A percentile compares a stretch with the other conserved stretches of the same genome.
Conservation (phyloP, 2,888 invertebrate genomes). For the Petrophora chlorosata region DNA sequence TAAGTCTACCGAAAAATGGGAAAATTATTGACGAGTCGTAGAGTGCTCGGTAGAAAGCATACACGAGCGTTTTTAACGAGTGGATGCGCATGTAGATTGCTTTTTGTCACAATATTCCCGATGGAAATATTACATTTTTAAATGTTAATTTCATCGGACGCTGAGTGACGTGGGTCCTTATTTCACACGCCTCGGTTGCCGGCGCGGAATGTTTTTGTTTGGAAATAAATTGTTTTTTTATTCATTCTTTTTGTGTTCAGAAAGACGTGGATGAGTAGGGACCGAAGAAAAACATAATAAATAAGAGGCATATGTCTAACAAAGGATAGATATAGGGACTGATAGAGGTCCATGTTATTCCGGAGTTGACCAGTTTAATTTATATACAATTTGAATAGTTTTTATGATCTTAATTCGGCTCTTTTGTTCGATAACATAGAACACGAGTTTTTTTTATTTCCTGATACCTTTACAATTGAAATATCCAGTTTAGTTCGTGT, state of each 20-base stretch:
- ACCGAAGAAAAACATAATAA: not conserved
- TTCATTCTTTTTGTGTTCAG: not conserved
- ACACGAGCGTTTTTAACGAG: slow-evolving; percentile 46
- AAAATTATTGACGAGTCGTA: slow-evolving; percentile 33
- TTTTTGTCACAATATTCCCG: slow-evolving; percentile 39
- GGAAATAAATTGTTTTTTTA: not conserved
- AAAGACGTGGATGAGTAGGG: not conserved
- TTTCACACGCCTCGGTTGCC: slow-evolving; percentile 6
- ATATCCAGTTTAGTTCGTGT: no score
- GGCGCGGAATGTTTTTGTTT: slow-evolving; percentile 12
- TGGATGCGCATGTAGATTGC: slow-evolving; percentile 47
- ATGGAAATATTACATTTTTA: slow-evolving; percentile 32
- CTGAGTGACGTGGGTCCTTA: slow-evolving; percentile 17
- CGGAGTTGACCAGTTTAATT: no score
- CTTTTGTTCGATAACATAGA: no score
- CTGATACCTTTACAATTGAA: no score
- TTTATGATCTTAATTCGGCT: no score
- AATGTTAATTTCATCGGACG: slow-evolving; percentile 23
- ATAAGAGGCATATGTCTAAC: no score
- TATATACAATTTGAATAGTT: no score
- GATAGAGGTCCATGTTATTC: no score
- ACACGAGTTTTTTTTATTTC: no score
- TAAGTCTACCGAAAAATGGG: slow-evolving; percentile 36
- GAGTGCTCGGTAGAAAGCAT: slow-evolving; percentile 34
- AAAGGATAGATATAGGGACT: no score